Evolutionary conservation across 2,888 invertebrate genomes (phyloP).

Genomic region (Parelbella ahira): DNA sequence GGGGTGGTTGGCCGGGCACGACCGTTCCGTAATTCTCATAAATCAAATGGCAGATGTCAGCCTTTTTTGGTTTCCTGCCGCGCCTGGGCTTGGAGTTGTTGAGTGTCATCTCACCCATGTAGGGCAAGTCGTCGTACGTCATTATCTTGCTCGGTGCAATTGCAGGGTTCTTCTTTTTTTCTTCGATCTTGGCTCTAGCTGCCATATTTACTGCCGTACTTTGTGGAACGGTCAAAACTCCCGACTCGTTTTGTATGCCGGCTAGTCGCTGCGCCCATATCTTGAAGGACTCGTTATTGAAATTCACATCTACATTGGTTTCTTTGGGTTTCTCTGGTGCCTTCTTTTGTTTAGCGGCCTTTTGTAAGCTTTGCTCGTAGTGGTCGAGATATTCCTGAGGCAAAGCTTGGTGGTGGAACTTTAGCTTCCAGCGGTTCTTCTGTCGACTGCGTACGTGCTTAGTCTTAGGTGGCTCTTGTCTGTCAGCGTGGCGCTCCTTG

Average conservation of each 20-base stretch:
- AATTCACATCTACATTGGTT: slow-evolving; percentile 57
- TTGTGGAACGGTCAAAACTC: slow-evolving; percentile 53
- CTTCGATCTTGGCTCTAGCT: slow-evolving; percentile 50
- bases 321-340: slow-evolving; percentile 60
- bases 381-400: slow-evolving; percentile 90
- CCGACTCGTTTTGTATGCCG: slow-evolving; percentile 83
- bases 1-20: slow-evolving; percentile 86
- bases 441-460: slow-evolving; percentile 73
- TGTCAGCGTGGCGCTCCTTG: slow-evolving; percentile 57
- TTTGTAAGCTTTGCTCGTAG: slow-evolving; percentile 86
- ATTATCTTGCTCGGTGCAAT: slow-evolving; percentile 76
- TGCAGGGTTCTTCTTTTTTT: slow-evolving; percentile 60
- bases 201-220: too few species aligned
- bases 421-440: slow-evolving; percentile 86
- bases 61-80: slow-evolving; percentile 94
- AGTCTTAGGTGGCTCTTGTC: slow-evolving; percentile 52
- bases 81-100: slow-evolving; percentile 93
- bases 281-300: slow-evolving; percentile 84
- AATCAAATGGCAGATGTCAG: slow-evolving; percentile 94
- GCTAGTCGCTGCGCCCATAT: slow-evolving; percentile 89
- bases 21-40: slow-evolving; percentile 96
- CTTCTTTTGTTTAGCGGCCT: slow-evolving; percentile 61
- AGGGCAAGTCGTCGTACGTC: slow-evolving; percentile 91
- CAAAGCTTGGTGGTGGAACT: slow-evolving; percentile 89
- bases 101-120: slow-evolving; percentile 95